Percentiles rank a stretch among this genome's conserved stretches.
phyloP scores from a whole-genome alignment of 2,797 vertebrate species.

The Oryzias sinensis region DNA sequence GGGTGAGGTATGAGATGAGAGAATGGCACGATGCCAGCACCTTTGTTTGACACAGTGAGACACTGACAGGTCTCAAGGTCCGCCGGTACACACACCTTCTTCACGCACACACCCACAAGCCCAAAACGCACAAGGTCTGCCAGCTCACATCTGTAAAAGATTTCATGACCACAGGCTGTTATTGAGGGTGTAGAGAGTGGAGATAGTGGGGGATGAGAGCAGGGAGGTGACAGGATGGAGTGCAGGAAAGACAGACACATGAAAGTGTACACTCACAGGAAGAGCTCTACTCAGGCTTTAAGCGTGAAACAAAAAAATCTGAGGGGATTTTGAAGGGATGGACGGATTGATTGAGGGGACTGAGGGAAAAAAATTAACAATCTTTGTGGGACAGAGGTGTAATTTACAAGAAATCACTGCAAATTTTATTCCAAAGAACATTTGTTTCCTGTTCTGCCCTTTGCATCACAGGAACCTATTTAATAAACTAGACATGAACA shows the following conservation, averaged over 20 bases:
- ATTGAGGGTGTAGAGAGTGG: conserved; percentile 29
- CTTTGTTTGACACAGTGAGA: conserved; percentile 71
- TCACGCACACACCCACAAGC: conserved; percentile 17
- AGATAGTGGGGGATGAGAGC: conserved; percentile 42
- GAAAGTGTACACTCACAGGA: conserved; percentile 37
- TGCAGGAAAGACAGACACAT: conserved; percentile 32
- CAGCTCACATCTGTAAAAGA: conserved; percentile 76
- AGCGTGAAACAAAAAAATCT: conserved; percentile 53
- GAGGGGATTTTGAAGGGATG: conserved; percentile 38
- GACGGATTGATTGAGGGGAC: conserved; percentile 42
- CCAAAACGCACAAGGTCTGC: conserved; percentile 62
- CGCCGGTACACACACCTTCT: conserved; percentile 53
- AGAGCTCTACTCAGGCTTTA: conserved; percentile 63
- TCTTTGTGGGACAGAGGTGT: conserved; percentile 22
- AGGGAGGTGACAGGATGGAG: conserved; percentile 27
- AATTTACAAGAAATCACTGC: conserved; percentile 9
- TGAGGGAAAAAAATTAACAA: conserved; percentile 10
- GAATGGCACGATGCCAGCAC: conserved; percentile 59
- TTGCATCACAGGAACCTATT: too few relatives aligned
- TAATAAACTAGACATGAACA: too few relatives aligned
- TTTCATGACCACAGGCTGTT: conserved; percentile 74
- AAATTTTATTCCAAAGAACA: conserved; percentile 6
- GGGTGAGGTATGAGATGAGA: conserved; percentile 8
- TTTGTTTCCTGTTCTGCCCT: neutral
- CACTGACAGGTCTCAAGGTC: conserved; percentile 76